Evolutionary conservation across 2,888 invertebrate genomes (phyloP).

Genomic region (Pyralis farinalis): DNA sequence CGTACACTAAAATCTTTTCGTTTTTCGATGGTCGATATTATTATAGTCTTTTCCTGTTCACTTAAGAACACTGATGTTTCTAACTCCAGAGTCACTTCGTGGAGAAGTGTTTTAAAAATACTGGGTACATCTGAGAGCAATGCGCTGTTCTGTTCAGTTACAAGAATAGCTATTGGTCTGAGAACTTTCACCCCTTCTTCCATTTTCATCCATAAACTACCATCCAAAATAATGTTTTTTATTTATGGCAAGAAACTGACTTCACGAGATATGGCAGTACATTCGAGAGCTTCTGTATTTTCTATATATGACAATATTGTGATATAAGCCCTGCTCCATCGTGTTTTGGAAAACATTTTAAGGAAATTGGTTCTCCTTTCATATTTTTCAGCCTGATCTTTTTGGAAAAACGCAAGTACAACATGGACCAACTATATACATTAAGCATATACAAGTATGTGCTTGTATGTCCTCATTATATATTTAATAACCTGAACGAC

Average conservation of each 20-base stretch:
- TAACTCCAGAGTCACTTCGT: background rate
- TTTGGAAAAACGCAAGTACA: too few species aligned
- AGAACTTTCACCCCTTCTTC: background rate
- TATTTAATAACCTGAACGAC: background rate
- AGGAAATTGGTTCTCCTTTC: background rate
- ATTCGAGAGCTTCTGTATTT: constrained; percentile 4
- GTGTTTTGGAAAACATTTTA: background rate
- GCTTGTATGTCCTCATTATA: constrained; percentile 4
- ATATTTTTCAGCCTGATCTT: too few species aligned
- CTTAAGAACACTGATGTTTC: background rate
- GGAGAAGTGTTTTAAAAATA: background rate
- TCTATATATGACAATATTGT: background rate
- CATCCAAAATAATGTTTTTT: constrained; percentile 1
- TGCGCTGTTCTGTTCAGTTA: background rate
- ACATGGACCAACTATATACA: too few species aligned
- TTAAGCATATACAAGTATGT: too few species aligned
- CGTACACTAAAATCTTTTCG: background rate
- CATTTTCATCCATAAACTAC: background rate
- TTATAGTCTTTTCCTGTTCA: background rate
- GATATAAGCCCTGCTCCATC: background rate
- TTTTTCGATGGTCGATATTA: background rate
- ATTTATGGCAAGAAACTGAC: background rate
- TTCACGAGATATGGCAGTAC: background rate
- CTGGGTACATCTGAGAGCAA: background rate
- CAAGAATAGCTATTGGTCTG: background rate